Evolutionary conservation across 1,140 invertebrate genomes (phyloP), one percentile per base, ranked within the genome.

Genomic region (Neodiprion lecontei): DNA sequence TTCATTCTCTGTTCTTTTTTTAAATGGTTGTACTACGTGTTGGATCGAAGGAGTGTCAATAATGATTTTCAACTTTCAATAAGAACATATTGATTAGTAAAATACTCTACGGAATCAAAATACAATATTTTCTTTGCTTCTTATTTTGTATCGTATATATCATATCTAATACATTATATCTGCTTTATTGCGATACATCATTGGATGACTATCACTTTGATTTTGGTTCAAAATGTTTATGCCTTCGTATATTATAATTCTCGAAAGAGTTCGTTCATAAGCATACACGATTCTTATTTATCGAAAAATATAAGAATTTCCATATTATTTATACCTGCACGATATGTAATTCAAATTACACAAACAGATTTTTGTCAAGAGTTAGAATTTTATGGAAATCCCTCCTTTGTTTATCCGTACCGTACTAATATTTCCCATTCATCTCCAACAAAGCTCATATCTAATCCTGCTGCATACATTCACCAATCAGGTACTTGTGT

Each of bases 51-150:
- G 5, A 61, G 53, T 17, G 11, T 61, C 8, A 61, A 61, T 61
- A 61, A 61, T 61, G 8, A 7, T 61, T 69, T 21, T 69, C 12
- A 69, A 11, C 8, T 23, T 72, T n/a, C 67, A 75, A 68, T n/a
- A 67, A 14, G 74, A 75, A 72, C 14, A 78, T 75, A 73, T 78
- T 65, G 68, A 79, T 84, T 83, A 83, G 74, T 80, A 84, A 85
- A 84, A 84, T 84, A 84, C 73, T 78, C 76, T 74, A 83, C 69
- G 73, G 77, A 79, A 81, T 83, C 61, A 78, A 81, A 85, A 80
- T 84, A 81, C 74, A 78, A 77, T 79, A 28, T 75, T 49, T 71
- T n/a, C 61, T 50, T 69, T 73, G 70, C 73, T 67, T 74, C 71
- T 78, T 78, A 73, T 69, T 5, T 23, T 14, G 10, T 69, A 23